Percentiles rank a stretch among this genome's conserved stretches.
phyloP scores from a whole-genome alignment of 2,113 vertebrate genomes.

The Reinhardtius hippoglossoides region DNA sequence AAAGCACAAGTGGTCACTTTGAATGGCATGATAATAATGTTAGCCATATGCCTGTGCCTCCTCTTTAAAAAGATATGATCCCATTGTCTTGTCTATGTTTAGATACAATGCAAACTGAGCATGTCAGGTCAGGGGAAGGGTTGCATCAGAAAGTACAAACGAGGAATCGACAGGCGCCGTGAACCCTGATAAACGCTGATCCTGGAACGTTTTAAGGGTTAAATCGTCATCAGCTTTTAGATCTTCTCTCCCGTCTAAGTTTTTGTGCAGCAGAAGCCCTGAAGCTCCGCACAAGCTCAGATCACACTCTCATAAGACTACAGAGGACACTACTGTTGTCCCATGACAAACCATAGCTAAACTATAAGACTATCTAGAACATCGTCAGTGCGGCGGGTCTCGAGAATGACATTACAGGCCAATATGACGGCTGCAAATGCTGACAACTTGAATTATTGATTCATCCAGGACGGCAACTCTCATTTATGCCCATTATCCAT shows the following conservation, averaged over 20 bases:
- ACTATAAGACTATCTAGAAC: conserved; percentile 44
- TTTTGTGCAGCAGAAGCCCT: conserved; percentile 5
- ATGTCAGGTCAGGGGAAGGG: conserved; percentile 23
- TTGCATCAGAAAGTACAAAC: conserved; percentile 17
- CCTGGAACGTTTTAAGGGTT: conserved; percentile 12
- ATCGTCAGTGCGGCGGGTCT: conserved; percentile 7
- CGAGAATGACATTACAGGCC: not conserved
- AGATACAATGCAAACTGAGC: conserved; percentile 53
- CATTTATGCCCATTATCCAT: not conserved
- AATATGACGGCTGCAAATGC: not conserved
- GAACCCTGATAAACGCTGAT: conserved; percentile 15
- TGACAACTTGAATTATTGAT: conserved; percentile 15
- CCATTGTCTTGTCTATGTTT: conserved; percentile 72
- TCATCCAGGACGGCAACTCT: not conserved
- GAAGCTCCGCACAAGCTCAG: conserved; percentile 45
- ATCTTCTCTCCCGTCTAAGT: conserved; percentile 28
- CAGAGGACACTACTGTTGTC: conserved; percentile 62
- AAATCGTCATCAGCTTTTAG: conserved; percentile 23
- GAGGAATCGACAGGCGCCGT: too few species aligned
- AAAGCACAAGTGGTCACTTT: conserved; percentile 76
- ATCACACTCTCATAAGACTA: conserved; percentile 48
- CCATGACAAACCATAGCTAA: conserved; percentile 54
- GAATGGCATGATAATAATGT: conserved; percentile 75
- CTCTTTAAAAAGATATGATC: conserved; percentile 71
- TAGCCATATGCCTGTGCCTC: conserved; percentile 66